Conservation (phyloP, 2,113 vertebrate genomes). For the Dissostichus mawsoni region DNA sequence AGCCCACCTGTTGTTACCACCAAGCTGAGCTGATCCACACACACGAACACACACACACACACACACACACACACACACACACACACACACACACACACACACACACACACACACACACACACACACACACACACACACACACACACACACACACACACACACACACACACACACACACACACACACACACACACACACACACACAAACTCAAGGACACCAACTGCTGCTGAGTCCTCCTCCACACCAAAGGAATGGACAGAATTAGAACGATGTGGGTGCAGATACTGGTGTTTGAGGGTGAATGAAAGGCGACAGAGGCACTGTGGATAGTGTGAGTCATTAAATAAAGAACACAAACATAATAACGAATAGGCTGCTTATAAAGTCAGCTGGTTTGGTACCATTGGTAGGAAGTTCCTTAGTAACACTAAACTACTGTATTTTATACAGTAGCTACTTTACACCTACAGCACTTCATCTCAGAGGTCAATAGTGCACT, state of each 20-base stretch:
- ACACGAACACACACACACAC: slow-evolving; percentile 5
- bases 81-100: slow-evolving; percentile 14
- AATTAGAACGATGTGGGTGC: slow-evolving; percentile 62
- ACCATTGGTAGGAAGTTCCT: neutral
- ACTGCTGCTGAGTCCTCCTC: slow-evolving; percentile 46
- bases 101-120: slow-evolving; percentile 8
- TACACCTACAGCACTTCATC: neutral
- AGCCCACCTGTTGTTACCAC: slow-evolving; percentile 72
- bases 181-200: slow-evolving; percentile 20
- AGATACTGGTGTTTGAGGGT: slow-evolving; percentile 41
- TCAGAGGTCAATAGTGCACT: neutral
- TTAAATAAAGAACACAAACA: neutral
- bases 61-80: slow-evolving; percentile 19
- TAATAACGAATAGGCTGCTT: slow-evolving; percentile 9
- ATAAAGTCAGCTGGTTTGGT: neutral
- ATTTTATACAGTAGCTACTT: neutral
- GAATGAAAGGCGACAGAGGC: slow-evolving; percentile 56
- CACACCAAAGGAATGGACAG: slow-evolving; percentile 54
- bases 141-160: slow-evolving; percentile 16
- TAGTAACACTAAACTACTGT: neutral
- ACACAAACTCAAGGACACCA: slow-evolving; percentile 11
- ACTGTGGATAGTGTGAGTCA: slow-evolving; percentile 26
- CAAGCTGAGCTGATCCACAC: slow-evolving; percentile 35
- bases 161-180: slow-evolving; percentile 20
- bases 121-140: slow-evolving; percentile 18